Conservation (phyloP, 2,888 invertebrate species). For the Erebia palarica region DNA sequence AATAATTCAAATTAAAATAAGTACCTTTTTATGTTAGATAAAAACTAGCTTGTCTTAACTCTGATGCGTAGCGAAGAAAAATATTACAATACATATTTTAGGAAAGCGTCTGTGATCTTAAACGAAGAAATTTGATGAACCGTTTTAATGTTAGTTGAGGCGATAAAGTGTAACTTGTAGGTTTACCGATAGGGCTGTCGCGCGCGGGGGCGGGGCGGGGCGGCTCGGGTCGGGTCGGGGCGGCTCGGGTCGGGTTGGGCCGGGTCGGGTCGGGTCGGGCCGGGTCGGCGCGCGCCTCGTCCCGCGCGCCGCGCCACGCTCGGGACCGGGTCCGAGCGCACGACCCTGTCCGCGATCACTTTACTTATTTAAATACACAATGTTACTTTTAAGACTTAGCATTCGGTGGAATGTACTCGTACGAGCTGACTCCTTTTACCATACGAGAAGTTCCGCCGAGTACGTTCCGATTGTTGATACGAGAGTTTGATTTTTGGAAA, state of each 20-base stretch:
- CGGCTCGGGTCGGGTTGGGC: too few species aligned
- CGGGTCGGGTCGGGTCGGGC: too few species aligned
- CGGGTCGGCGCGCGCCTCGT: conserved; percentile 36
- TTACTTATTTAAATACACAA: conserved; percentile 52
- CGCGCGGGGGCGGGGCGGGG: conserved; percentile 32
- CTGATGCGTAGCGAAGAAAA: conserved; percentile 68
- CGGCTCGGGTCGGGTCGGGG: conserved; percentile 38
- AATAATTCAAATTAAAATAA: conserved; percentile 68
- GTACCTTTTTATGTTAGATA: conserved; percentile 54
- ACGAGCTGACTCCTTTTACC: neutral
- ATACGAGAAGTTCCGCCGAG: conserved; percentile 9
- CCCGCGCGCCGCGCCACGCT: conserved; percentile 18
- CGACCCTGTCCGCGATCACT: conserved; percentile 38
- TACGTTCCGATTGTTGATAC: conserved; percentile 13
- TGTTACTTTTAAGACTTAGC: conserved; percentile 30
- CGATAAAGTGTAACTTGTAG: conserved; percentile 65
- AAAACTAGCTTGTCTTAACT: conserved; percentile 65
- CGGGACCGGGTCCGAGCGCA: neutral
- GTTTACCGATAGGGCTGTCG: conserved; percentile 44
- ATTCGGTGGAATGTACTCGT: conserved; percentile 39
- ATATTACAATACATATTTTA: conserved; percentile 74
- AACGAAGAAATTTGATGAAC: conserved; percentile 78
- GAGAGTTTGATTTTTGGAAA: conserved; percentile 25
- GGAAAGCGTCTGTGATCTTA: conserved; percentile 83
- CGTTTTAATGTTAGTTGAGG: conserved; percentile 69